Evolutionary conservation across 2,797 vertebrate species (phyloP).

Genomic region (Siniperca obscura): DNA sequence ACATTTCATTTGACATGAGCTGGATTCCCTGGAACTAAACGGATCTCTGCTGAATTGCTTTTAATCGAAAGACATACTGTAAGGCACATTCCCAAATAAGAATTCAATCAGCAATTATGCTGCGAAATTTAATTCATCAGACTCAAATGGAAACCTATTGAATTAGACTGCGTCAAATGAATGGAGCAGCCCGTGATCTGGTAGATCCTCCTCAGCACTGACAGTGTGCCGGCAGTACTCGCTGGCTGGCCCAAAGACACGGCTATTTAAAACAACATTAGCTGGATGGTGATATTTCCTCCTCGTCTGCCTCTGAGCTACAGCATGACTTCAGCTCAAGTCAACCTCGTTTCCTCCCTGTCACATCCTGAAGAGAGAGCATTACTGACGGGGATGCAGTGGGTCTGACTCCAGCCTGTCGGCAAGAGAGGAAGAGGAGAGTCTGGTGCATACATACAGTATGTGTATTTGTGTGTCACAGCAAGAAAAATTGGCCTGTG

Average conservation of each 20-base stretch:
- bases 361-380: slow-evolving; percentile 54
- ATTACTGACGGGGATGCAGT: slow-evolving; percentile 62
- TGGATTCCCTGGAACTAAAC: slow-evolving; percentile 36
- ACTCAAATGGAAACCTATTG: slow-evolving; percentile 58
- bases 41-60: slow-evolving; percentile 36
- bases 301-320: slow-evolving; percentile 57
- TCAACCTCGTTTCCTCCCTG: slow-evolving; percentile 68
- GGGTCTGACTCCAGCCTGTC: slow-evolving; percentile 65
- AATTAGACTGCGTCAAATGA: slow-evolving; percentile 57
- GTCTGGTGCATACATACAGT: slow-evolving; percentile 31
- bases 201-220: slow-evolving; percentile 41
- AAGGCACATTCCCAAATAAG: slow-evolving; percentile 48
- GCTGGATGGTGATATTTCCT: slow-evolving; percentile 67
- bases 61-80: slow-evolving; percentile 37
- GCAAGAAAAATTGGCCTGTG: slow-evolving; percentile 18
- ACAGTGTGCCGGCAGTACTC: slow-evolving; percentile 25
- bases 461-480: slow-evolving; percentile 32
- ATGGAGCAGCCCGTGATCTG: slow-evolving; percentile 28
- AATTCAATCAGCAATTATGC: slow-evolving; percentile 59
- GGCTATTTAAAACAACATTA: slow-evolving; percentile 73
- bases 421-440: slow-evolving; percentile 41
- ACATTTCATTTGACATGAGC: slow-evolving; percentile 18
- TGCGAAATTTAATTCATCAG: slow-evolving; percentile 50
- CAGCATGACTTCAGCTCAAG: slow-evolving; percentile 54
- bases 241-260: slow-evolving; percentile 52